phyloP scores from a whole-genome alignment of 2,888 invertebrate species.

The Brenthis ino region DNA sequence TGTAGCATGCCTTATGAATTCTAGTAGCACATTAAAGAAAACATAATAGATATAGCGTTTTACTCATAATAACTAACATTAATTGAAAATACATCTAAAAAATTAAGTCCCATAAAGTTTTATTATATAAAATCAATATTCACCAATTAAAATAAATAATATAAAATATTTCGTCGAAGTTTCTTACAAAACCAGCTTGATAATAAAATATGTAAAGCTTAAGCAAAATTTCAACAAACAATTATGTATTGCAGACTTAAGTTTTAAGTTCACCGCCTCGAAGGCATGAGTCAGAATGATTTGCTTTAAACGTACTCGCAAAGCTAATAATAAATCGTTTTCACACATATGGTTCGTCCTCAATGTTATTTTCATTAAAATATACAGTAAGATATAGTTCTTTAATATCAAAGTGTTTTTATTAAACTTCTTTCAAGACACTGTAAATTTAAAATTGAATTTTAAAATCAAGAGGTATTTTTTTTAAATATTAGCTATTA shows the following conservation, averaged over 20 bases:
- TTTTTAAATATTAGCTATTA: too few species aligned
- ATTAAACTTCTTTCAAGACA: too few species aligned
- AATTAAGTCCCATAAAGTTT: too few species aligned
- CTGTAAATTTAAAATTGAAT: too few species aligned
- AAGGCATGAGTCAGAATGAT: slow-evolving; percentile 31
- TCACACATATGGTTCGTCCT: slow-evolving; percentile 27
- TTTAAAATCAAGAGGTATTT: too few species aligned
- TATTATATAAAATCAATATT: too few species aligned
- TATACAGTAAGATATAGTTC: background rate
- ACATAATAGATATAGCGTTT: background rate
- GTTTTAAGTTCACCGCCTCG: slow-evolving; percentile 33
- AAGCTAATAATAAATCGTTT: slow-evolving; percentile 37
- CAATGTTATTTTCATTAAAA: slow-evolving; percentile 11
- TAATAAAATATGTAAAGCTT: background rate
- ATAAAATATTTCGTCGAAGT: too few species aligned
- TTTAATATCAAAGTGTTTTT: too few species aligned
- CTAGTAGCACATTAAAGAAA: background rate
- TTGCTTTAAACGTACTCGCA: slow-evolving; percentile 44
- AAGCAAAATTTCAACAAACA: slow-evolving; percentile 11
- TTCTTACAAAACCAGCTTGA: background rate
- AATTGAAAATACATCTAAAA: too few species aligned
- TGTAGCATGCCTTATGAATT: background rate
- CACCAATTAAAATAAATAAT: too few species aligned
- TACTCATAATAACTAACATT: background rate
- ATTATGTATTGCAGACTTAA: slow-evolving; percentile 14